Base-by-base conservation (phyloP, 2,797 vertebrate genomes). In the Macropus fuliginosus region DNA sequence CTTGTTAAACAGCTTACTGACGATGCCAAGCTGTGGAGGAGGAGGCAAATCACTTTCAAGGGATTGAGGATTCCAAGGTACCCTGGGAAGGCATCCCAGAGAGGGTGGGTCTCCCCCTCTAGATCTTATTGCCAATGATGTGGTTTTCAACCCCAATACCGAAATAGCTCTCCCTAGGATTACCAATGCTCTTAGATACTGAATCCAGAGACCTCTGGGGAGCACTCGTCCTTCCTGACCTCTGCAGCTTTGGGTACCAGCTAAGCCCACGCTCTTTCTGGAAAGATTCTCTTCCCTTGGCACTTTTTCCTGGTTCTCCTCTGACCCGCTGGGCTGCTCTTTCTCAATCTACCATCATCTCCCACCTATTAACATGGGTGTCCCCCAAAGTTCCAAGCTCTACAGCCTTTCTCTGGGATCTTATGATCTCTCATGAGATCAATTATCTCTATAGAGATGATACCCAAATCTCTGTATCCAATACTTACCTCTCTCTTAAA, bases 11-110 rank as follows among this genome's bases (percentile, higher is more conserved):
- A 56, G 54, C 31, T 8, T 13, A 66, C 50, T 0, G 0, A 52
- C 14, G n/a, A 50, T 0, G 0, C 93, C 95, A 56, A 27, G 93
- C 21, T 2, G 0, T 0, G 0, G 34, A 28, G 74, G 34, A 24
- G 4, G 5, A 29, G 91, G 54, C 74, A 66, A 59, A n/a, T 5
- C 16, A 29, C 56, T 90, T 92, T 59, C 34, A 3, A 56, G 93
- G 94, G 57, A 31, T 8, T 0, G 0, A 90, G 87, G n/a, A 31
- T 1, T 56, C n/a, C 97, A 74, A 50, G 1, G 0, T 10, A 40
- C 34, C 66, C 66, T 81, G n/a, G 29, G 54, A 18, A 16, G 92
- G 90, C 55, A 0, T 12, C 59, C 55, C 14, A 6, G 31, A 29
- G 57, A 0, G 31, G 93, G 31, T 56, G 6, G 56, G 91, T 52